Percentiles rank a stretch among this genome's conserved stretches.
phyloP scores from a whole-genome alignment of 2,113 vertebrate genomes.

The Hippocampus zosterae region DNA sequence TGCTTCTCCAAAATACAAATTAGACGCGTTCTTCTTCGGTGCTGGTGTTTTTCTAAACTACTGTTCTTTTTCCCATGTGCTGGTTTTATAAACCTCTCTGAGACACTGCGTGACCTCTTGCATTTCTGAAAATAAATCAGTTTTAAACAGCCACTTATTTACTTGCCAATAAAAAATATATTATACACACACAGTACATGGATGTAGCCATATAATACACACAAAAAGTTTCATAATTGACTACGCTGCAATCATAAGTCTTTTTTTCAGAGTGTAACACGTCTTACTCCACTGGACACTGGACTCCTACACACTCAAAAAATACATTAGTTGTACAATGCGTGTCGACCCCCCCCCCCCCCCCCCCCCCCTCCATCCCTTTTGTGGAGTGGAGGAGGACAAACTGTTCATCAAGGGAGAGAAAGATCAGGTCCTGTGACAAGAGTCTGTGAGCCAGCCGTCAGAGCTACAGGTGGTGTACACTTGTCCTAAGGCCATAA shows the following conservation, averaged over 20 bases:
- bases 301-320: too few relatives aligned
- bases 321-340: too few relatives aligned
- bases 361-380: rapidly evolving
- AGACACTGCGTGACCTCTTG: neutral
- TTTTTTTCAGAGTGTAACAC: too few relatives aligned
- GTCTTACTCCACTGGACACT: too few relatives aligned
- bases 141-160: too few relatives aligned
- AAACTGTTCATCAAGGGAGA: constrained; percentile 44
- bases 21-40: neutral
- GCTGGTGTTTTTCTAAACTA: neutral
- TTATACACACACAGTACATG: too few relatives aligned
- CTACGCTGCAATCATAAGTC: too few relatives aligned
- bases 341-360: rapidly evolving
- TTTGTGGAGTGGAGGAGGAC: constrained; percentile 10
- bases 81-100: neutral
- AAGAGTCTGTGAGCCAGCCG: constrained; percentile 61
- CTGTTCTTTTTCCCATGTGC: neutral
- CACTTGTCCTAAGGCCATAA: neutral
- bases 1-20: neutral
- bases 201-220: too few relatives aligned
- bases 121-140: too few relatives aligned
- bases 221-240: too few relatives aligned
- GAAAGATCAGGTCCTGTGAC: constrained; percentile 46
- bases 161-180: too few relatives aligned
- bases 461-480: constrained; percentile 59